Evolutionary conservation across 2,888 invertebrate species (phyloP).

Genomic region (Apodemia mormo): DNA sequence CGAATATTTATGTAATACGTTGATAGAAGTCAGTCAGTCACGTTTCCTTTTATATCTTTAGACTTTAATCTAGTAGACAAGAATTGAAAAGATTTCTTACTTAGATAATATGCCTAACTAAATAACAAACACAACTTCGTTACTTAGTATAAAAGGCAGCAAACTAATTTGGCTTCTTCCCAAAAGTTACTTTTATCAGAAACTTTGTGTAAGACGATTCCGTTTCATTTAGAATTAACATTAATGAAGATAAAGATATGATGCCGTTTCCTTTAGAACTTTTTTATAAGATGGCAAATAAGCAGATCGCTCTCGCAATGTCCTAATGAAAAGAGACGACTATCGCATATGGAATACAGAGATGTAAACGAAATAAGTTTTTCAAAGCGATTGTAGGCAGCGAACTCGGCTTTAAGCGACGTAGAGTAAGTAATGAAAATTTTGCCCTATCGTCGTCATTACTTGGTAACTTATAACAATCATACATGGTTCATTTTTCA

Average conservation of each 20-base stretch:
- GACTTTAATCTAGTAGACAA: neutral
- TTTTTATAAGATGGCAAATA: too few species aligned
- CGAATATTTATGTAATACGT: neutral
- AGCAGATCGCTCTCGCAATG: too few species aligned
- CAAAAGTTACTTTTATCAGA: constrained; percentile 18
- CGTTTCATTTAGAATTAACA: constrained; percentile 18
- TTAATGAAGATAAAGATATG: constrained; percentile 12
- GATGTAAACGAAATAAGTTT: too few species aligned
- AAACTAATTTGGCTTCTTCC: constrained; percentile 17
- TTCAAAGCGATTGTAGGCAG: too few species aligned
- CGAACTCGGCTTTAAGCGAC: too few species aligned
- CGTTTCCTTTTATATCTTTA: neutral
- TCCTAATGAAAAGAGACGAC: too few species aligned
- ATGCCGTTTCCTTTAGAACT: neutral
- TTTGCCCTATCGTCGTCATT: too few species aligned
- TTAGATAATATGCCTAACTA: constrained; percentile 2
- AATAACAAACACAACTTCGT: constrained; percentile 17
- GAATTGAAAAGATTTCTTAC: constrained; percentile 1
- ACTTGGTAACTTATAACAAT: too few species aligned
- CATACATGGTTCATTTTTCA: too few species aligned
- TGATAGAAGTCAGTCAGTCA: neutral
- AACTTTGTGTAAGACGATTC: constrained; percentile 14
- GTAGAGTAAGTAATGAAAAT: too few species aligned
- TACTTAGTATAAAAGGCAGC: constrained; percentile 18
- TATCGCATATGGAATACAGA: too few species aligned